Evolutionary conservation across 2,797 vertebrate genomes (phyloP).

Genomic region (Acanthornis magna): DNA sequence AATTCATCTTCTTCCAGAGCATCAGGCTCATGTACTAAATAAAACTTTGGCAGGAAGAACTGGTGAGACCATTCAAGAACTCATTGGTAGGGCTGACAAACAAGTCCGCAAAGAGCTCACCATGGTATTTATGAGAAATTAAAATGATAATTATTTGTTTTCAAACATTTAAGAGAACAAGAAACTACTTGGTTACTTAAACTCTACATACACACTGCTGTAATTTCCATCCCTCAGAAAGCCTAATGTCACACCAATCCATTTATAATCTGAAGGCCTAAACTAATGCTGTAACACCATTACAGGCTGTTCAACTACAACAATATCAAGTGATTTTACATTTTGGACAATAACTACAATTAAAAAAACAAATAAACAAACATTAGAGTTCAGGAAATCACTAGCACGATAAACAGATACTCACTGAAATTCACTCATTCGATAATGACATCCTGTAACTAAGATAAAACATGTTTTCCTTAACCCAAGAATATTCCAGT

Average conservation of each 20-base stretch:
- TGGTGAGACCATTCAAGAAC: background rate
- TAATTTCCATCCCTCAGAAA: background rate
- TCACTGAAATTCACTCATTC: background rate
- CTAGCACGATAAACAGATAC: background rate
- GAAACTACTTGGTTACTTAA: background rate
- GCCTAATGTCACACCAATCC: background rate
- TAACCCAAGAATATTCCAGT: background rate
- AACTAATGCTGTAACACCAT: background rate
- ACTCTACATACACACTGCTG: background rate
- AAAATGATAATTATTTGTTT: background rate
- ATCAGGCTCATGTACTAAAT: background rate
- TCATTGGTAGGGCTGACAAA: background rate
- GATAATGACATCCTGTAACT: background rate
- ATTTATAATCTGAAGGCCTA: background rate
- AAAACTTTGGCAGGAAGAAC: background rate
- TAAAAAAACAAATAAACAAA: background rate
- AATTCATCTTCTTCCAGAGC: background rate
- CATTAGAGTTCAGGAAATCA: background rate
- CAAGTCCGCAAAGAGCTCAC: background rate
- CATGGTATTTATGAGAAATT: background rate
- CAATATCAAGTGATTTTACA: background rate
- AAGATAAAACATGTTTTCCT: background rate
- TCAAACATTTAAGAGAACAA: background rate
- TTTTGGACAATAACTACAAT: background rate
- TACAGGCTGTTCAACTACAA: background rate